Percentiles rank a stretch among this genome's conserved stretches.
Conservation (phyloP, 1,140 invertebrate genomes). For the Drosophila micromelanica region DNA sequence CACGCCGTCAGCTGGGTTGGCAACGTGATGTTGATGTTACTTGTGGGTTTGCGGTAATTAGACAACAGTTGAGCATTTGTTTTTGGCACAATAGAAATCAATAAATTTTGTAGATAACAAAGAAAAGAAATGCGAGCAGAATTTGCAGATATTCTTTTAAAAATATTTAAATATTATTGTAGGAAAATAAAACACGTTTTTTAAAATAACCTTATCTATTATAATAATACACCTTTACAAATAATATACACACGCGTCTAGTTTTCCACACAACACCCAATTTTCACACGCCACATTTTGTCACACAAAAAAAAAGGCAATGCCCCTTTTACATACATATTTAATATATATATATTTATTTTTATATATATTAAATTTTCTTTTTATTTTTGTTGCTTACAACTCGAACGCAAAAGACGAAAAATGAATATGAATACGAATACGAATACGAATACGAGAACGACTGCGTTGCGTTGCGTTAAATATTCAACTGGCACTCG, state of each 20-base stretch:
- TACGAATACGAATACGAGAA: slow-evolving; percentile 17
- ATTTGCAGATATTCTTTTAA: background rate
- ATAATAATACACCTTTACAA: slow-evolving; percentile 7
- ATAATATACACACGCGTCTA: slow-evolving; percentile 19
- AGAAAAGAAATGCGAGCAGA: background rate
- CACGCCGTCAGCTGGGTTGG: slow-evolving; percentile 34
- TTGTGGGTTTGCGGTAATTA: slow-evolving; percentile 34
- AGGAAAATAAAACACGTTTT: background rate
- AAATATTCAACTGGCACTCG: slow-evolving; percentile 70
- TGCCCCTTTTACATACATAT: slow-evolving; percentile 5
- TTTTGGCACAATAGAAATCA: slow-evolving; percentile 44
- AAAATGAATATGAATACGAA: slow-evolving; percentile 3
- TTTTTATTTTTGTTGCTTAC: slow-evolving; percentile 18
- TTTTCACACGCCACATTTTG: slow-evolving; percentile 11
- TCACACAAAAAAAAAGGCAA: slow-evolving; percentile 6
- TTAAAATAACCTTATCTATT: background rate
- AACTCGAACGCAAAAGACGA: slow-evolving; percentile 7
- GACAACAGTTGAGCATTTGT: slow-evolving; percentile 27
- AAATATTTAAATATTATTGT: background rate
- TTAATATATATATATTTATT: background rate
- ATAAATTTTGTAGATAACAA: slow-evolving; percentile 17
- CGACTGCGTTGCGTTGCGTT: slow-evolving; percentile 61
- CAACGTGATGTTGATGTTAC: slow-evolving; percentile 46
- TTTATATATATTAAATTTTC: slow-evolving; percentile 15
- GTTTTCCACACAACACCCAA: background rate